These are phyloP conservation scores for Prionace glauca DNA, from an alignment of 2,797 vertebrate species.

Conservation along the genomic window DNA sequence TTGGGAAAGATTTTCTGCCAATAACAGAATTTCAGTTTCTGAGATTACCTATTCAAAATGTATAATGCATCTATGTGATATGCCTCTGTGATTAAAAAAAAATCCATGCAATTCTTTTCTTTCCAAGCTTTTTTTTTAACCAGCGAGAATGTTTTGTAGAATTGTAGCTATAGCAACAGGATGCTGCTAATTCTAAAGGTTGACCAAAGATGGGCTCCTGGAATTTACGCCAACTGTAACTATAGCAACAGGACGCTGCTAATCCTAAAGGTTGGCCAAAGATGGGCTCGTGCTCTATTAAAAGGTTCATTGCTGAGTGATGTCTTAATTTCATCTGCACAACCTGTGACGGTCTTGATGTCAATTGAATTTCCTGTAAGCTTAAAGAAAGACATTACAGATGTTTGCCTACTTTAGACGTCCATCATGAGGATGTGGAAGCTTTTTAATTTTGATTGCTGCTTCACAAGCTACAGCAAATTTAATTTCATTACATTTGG, in stretches of 20 bases:
- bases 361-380: background rate
- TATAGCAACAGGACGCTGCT: background rate
- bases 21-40: background rate
- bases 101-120: background rate
- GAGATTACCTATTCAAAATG: background rate
- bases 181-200: background rate
- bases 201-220: background rate
- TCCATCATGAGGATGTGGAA: background rate
- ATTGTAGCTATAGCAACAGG: background rate
- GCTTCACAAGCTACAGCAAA: background rate
- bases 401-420: background rate
- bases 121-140: background rate
- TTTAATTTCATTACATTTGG: background rate
- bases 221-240: background rate
- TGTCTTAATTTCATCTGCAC: background rate
- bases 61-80: background rate
- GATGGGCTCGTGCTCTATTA: background rate
- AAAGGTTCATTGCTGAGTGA: background rate
- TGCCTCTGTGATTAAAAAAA: background rate
- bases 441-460: background rate
- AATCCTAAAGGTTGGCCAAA: constrained; percentile 4
- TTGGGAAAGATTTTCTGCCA: background rate
- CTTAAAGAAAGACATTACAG: background rate
- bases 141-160: background rate
- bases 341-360: background rate